Base-by-base conservation (phyloP, 2,888 invertebrate genomes). In the Ephialtes manifestator region DNA sequence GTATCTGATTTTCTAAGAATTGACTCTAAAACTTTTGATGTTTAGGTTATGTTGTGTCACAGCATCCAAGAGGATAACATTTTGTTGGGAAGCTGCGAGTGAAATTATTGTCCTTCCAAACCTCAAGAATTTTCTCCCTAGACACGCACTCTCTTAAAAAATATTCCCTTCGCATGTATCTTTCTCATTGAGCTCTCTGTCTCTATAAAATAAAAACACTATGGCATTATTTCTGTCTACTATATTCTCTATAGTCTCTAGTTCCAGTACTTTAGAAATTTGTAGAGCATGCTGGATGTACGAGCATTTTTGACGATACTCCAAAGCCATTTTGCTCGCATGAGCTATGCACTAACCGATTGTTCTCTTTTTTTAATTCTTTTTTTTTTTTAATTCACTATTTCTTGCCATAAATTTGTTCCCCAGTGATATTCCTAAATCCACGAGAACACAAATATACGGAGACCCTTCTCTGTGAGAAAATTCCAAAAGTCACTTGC, bases 261-360 rank as follows among this genome's bases (percentile, higher is more conserved):
- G 77, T 84, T 85, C 58, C 46, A 76, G 81, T 86, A 89, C 84
- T 89, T 88, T 92, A 91, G 89, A 91, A 72, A 39, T 10, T 89
- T 86, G 89, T 92, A 92, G 91, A 89, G 94, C 93, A 93, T 92
- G 94, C 90, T 90, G 89, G 90, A 90, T 91, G 94, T 93, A 93
- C 92, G 92, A 89, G 89, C 90, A 88, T 90, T 91, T 88, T 89
- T 84, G 89, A 90, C 89, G 90, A 89, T 86, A 89, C 89, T 89
- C 87, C 91, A 79, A 90, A 85, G 84, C 90, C 58, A 76, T 79
- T 86, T 90, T 87, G 92, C 90, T 93, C 88, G 93, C 94, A 94
- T 93, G 93, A 91, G 90, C 89, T 90, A 92, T 89, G 92, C 92
- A 92, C 91, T 93, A 93, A 94, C 91, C 88, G 87, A 74, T 84